phyloP scores from a whole-genome alignment of 2,888 invertebrate species.

The Drosophila austrosaltans region DNA sequence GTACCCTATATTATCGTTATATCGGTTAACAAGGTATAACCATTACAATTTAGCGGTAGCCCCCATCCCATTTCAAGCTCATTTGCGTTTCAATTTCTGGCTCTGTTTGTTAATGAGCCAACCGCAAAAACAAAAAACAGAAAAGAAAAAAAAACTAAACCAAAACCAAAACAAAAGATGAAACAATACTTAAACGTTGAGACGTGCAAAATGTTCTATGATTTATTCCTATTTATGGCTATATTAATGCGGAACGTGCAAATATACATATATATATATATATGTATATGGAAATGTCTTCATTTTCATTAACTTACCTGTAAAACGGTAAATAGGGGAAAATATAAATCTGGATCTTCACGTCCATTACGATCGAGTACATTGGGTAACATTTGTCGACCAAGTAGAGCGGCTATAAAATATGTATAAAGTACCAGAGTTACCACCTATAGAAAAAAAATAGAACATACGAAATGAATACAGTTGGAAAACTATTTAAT shows the following conservation, averaged over 20 bases:
- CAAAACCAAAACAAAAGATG: slow-evolving; percentile 26
- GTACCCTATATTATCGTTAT: slow-evolving; percentile 28
- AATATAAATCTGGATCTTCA: slow-evolving; percentile 91
- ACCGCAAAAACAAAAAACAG: slow-evolving; percentile 28
- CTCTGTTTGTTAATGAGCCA: slow-evolving; percentile 62
- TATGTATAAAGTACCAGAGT: slow-evolving; percentile 95
- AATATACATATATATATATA: slow-evolving; percentile 23
- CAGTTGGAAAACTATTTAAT: too few species aligned
- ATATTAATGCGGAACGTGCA: slow-evolving; percentile 62
- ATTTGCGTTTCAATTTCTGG: slow-evolving; percentile 46
- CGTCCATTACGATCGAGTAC: slow-evolving; percentile 84
- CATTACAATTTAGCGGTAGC: slow-evolving; percentile 51
- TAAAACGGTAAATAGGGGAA: slow-evolving; percentile 94
- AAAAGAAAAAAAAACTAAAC: slow-evolving; percentile 6
- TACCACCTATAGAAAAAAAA: slow-evolving; percentile 88
- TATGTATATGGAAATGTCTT: not conserved
- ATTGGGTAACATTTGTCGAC: slow-evolving; percentile 90
- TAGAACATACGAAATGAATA: not conserved
- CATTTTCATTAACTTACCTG: slow-evolving; percentile 86
- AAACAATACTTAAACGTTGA: slow-evolving; percentile 42
- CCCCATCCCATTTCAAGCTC: slow-evolving; percentile 16
- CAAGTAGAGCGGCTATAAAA: slow-evolving; percentile 94
- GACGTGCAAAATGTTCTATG: slow-evolving; percentile 63
- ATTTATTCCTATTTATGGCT: slow-evolving; percentile 39
- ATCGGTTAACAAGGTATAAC: slow-evolving; percentile 53